Conservation (phyloP, 2,113 vertebrate species). For the Rhadina sibilatrix region DNA sequence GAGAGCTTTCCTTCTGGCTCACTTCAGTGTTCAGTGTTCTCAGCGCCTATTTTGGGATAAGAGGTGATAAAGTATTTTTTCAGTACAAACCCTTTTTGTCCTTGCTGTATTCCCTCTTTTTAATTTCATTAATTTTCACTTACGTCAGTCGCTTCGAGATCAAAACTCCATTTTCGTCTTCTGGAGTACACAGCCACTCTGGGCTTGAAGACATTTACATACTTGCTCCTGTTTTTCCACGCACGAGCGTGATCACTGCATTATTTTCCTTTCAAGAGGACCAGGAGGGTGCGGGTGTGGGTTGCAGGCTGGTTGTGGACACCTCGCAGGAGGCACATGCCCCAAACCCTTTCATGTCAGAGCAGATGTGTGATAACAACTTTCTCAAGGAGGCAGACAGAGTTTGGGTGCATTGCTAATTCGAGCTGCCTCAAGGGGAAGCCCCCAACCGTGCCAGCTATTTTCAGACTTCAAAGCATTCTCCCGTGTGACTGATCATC, state of each 20-base stretch:
- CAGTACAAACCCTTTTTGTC: neutral
- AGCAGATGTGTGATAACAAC: neutral
- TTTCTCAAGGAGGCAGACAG: neutral
- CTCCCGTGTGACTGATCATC: neutral
- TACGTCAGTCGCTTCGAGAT: neutral
- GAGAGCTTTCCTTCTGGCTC: neutral
- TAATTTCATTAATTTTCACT: neutral
- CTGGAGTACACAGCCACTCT: neutral
- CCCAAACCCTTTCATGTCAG: neutral
- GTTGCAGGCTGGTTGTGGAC: neutral
- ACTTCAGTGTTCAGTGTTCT: neutral
- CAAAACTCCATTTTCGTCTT: neutral
- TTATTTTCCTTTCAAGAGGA: neutral
- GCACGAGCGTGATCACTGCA: neutral
- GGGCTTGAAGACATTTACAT: neutral
- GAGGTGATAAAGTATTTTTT: neutral
- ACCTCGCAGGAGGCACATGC: neutral
- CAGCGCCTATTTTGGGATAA: neutral
- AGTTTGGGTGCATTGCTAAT: neutral
- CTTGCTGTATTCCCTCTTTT: neutral
- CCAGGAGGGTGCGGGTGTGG: neutral
- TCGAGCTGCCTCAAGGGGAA: neutral
- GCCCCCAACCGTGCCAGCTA: neutral
- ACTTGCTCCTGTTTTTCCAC: neutral
- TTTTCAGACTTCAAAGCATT: constrained; percentile 33